Conservation (phyloP, 2,113 vertebrate genomes). For the Amazona vittata region DNA sequence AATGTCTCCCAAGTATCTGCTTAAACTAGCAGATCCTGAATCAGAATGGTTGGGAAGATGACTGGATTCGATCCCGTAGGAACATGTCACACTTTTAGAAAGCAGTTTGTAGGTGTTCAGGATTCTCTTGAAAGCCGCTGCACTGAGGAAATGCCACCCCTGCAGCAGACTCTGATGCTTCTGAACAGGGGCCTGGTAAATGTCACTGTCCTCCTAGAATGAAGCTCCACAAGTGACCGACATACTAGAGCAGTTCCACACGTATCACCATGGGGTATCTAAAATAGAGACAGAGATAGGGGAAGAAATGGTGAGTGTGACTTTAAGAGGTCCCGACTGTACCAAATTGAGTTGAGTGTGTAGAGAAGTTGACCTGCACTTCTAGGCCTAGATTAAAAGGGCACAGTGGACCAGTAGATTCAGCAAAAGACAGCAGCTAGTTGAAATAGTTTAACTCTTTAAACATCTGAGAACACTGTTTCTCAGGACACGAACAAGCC, state of each 20-base stretch:
- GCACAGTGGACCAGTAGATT: background rate
- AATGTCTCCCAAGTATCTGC: background rate
- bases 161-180: background rate
- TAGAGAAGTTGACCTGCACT: background rate
- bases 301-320: background rate
- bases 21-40: background rate
- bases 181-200: background rate
- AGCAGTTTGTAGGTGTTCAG: background rate
- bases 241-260: accelerated
- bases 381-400: background rate
- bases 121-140: background rate
- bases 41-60: background rate
- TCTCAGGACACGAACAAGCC: background rate
- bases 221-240: background rate
- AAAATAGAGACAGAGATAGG: background rate
- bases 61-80: background rate
- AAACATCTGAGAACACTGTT: background rate
- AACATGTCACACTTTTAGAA: background rate
- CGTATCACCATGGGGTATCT: accelerated
- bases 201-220: background rate
- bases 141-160: too few species aligned
- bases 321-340: background rate
- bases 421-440: background rate
- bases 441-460: background rate
- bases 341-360: background rate